Percentiles rank a stretch among this genome's conserved stretches.
Conservation (phyloP, 2,797 vertebrate genomes). For the Tragopan temminckii region DNA sequence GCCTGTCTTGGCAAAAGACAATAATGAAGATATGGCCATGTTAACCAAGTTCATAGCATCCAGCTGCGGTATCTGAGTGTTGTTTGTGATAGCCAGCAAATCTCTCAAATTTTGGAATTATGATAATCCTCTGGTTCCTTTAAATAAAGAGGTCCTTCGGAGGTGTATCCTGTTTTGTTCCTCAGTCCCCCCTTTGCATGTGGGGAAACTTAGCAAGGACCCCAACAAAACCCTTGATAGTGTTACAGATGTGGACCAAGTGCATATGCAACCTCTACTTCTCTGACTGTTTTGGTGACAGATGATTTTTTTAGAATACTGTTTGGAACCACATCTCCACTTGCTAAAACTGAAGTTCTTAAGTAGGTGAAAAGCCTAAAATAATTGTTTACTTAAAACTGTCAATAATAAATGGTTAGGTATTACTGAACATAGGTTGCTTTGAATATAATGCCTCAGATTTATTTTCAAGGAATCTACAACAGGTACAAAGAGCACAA, state of each 20-base stretch:
- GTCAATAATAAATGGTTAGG: not conserved
- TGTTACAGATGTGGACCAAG: not conserved
- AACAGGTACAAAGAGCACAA: too few relatives aligned
- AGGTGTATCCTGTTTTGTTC: not conserved
- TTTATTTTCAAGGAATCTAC: too few relatives aligned
- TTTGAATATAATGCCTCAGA: too few relatives aligned
- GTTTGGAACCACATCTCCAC: not conserved
- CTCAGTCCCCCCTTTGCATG: too few relatives aligned
- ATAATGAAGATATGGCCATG: rapidly evolving
- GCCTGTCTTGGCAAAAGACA: not conserved
- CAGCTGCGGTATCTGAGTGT: not conserved
- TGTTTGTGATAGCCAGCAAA: not conserved
- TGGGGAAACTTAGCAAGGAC: not conserved
- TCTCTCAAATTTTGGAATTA: not conserved
- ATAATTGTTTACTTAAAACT: not conserved
- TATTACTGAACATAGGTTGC: too few relatives aligned
- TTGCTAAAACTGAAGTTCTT: not conserved
- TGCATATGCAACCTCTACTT: not conserved
- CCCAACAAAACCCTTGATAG: not conserved
- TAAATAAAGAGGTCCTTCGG: not conserved
- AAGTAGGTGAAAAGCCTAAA: not conserved
- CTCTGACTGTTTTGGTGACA: slow-evolving; percentile 33
- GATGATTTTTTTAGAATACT: not conserved
- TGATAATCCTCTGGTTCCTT: too few relatives aligned
- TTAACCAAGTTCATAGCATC: too few relatives aligned